Evolutionary conservation across 2,113 vertebrate species (phyloP).

Genomic region (Neolamprologus sp.): DNA sequence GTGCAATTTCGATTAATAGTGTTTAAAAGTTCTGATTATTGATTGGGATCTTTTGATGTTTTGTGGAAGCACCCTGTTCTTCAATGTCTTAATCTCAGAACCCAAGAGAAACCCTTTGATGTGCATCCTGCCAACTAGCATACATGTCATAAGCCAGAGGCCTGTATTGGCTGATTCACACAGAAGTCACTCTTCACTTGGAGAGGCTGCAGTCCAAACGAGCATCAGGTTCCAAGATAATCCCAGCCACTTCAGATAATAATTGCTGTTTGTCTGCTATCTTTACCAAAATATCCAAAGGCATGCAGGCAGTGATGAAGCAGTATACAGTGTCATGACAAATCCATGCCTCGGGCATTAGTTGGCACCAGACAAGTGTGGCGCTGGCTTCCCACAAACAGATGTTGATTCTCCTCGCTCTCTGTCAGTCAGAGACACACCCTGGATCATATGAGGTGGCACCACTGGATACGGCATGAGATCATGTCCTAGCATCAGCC

Average conservation of each 20-base stretch:
- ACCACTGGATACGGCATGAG: slow-evolving; percentile 16
- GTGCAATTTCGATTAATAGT: neutral
- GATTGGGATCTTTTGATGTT: neutral
- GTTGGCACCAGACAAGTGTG: slow-evolving; percentile 33
- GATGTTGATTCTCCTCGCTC: slow-evolving; percentile 33
- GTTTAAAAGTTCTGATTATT: neutral
- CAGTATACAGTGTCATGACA: neutral
- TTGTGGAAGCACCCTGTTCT: neutral
- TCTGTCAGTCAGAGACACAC: slow-evolving; percentile 19
- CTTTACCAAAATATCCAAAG: slow-evolving; percentile 26
- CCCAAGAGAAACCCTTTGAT: slow-evolving; percentile 5
- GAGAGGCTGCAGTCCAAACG: neutral
- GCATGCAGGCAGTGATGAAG: slow-evolving; percentile 12
- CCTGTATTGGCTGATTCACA: slow-evolving; percentile 6
- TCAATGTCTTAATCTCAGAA: slow-evolving; percentile 14
- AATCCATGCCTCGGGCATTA: slow-evolving; percentile 9
- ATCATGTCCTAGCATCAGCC: slow-evolving; percentile 37
- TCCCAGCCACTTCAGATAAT: slow-evolving; percentile 33
- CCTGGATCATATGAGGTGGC: slow-evolving; percentile 45
- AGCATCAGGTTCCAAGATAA: slow-evolving; percentile 23
- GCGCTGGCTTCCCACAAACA: slow-evolving; percentile 26
- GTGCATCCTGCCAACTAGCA: neutral
- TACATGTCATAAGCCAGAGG: neutral
- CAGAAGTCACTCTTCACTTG: slow-evolving; percentile 24
- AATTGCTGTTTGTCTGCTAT: slow-evolving; percentile 21